Evolutionary conservation across 2,888 invertebrate genomes (phyloP).

Genomic region (Stenurella melanura): DNA sequence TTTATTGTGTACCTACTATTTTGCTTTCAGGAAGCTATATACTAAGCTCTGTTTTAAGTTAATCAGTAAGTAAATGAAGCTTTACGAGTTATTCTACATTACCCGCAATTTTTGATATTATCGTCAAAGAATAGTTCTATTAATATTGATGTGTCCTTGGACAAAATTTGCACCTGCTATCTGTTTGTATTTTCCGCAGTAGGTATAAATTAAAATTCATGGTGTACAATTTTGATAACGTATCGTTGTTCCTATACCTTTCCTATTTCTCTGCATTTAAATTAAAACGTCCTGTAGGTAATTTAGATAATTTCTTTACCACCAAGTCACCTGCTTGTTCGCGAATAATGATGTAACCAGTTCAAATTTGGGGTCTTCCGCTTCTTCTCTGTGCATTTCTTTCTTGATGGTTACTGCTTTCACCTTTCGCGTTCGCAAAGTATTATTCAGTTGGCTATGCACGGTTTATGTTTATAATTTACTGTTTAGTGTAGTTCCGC

Average conservation of each 20-base stretch:
- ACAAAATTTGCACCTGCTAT: not conserved
- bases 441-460: conserved; percentile 30
- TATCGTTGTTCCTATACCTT: not conserved
- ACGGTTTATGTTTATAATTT: conserved; percentile 54
- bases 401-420: conserved; percentile 55
- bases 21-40: too few species aligned
- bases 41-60: too few species aligned
- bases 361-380: conserved; percentile 52
- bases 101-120: not conserved
- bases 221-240: not conserved
- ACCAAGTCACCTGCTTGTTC: not conserved
- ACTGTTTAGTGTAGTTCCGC: conserved; percentile 50
- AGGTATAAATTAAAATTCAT: not conserved
- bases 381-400: conserved; percentile 55
- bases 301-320: not conserved
- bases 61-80: too few species aligned
- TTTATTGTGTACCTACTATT: too few species aligned
- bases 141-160: not conserved
- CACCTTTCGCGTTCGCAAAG: conserved; percentile 54
- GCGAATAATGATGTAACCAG: conserved; percentile 41
- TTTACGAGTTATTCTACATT: too few species aligned
- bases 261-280: not conserved
- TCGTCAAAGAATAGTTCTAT: not conserved
- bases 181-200: not conserved
- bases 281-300: not conserved